A percentile compares a stretch with the other conserved stretches of the same genome.
Evolutionary conservation across 2,888 invertebrate genomes (phyloP).

Genomic region (Andrena chrysosceles): DNA sequence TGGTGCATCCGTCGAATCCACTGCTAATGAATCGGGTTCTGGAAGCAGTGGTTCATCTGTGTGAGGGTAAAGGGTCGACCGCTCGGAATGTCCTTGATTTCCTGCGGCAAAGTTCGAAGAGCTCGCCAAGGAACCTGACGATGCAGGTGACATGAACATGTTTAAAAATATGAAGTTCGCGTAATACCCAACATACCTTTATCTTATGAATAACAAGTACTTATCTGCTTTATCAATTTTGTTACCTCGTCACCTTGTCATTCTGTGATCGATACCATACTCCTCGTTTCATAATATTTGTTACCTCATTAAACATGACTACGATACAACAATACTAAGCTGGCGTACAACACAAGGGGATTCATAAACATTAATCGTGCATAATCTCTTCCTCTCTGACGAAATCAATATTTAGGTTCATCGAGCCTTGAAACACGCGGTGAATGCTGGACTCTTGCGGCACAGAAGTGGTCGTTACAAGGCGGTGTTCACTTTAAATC

Average conservation of each 20-base stretch:
- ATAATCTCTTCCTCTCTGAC: background rate
- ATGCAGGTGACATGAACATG: slow-evolving; percentile 70
- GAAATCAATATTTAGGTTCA: slow-evolving; percentile 67
- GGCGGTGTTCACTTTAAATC: slow-evolving; percentile 66
- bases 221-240: too few relatives aligned
- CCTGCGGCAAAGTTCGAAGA: slow-evolving; percentile 65
- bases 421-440: slow-evolving; percentile 78
- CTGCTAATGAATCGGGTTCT: slow-evolving; percentile 76
- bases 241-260: background rate
- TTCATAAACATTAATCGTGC: background rate
- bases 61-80: slow-evolving; percentile 74
- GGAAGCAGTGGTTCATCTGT: slow-evolving; percentile 73
- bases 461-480: slow-evolving; percentile 78
- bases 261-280: background rate
- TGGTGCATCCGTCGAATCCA: slow-evolving; percentile 74
- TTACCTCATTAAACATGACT: too few relatives aligned
- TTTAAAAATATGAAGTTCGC: background rate
- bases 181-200: background rate
- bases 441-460: slow-evolving; percentile 75
- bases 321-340: background rate
- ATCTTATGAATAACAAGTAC: too few relatives aligned
- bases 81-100: slow-evolving; percentile 74
- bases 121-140: slow-evolving; percentile 71
- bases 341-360: background rate
- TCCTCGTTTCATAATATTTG: background rate